Conservation (phyloP, 2,797 vertebrate genomes). For the Bradypodion ventrale region DNA sequence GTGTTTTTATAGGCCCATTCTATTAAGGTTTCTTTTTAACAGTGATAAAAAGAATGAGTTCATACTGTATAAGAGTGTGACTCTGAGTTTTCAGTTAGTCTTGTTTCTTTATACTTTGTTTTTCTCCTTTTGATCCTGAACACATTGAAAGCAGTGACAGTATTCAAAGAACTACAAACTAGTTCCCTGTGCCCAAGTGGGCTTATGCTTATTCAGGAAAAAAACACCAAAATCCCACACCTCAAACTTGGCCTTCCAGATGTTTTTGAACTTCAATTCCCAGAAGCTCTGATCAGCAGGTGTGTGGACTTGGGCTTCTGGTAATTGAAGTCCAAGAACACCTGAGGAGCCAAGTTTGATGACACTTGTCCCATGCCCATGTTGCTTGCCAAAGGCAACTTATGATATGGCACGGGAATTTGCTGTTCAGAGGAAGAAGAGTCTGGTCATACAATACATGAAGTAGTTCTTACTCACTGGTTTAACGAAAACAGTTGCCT, state of each 20-base stretch:
- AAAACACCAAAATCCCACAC: too few species aligned
- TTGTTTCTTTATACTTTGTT: neutral
- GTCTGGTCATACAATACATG: neutral
- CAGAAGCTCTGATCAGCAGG: too few species aligned
- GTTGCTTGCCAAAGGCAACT: neutral
- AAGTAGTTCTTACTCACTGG: neutral
- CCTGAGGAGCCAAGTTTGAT: too few species aligned
- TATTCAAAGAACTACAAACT: neutral
- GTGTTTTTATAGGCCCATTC: neutral
- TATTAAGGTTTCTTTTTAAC: neutral
- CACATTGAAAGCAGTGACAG: neutral
- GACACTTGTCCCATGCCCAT: too few species aligned
- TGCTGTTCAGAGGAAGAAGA: neutral
- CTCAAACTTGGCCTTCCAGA: too few species aligned
- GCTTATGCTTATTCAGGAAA: neutral
- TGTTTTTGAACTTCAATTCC: too few species aligned
- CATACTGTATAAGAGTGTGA: neutral
- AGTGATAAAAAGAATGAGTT: neutral
- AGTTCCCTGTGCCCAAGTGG: neutral
- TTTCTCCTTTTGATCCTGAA: neutral
- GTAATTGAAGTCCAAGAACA: too few species aligned
- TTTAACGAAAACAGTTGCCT: conserved; percentile 12
- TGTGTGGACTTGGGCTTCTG: too few species aligned
- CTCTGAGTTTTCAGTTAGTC: neutral
- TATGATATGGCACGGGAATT: neutral